A percentile compares a stretch with the other conserved stretches of the same genome.
Conservation (phyloP, 92 coral and sea anemone species). For the Muricea muricata region DNA sequence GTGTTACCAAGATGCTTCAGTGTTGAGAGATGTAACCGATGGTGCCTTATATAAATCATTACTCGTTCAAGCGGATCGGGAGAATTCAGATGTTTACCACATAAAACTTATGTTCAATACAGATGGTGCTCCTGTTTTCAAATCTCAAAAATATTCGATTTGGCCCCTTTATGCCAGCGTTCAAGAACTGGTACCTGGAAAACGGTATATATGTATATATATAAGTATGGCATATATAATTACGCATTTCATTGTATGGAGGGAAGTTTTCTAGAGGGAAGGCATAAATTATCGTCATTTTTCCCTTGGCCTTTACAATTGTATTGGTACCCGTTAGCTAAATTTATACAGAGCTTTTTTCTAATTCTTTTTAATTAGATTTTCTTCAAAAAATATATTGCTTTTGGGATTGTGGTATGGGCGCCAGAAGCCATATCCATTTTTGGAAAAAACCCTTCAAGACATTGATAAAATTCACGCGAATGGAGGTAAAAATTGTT, state of each 20-base stretch:
- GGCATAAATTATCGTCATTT: too few species aligned
- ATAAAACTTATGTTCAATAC: too few species aligned
- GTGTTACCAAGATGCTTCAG: conserved; percentile 32
- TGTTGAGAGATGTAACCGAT: conserved; percentile 62
- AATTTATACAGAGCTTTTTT: too few species aligned
- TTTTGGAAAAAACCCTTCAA: conserved; percentile 41
- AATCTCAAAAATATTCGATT: conserved; percentile 57
- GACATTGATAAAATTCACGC: conserved; percentile 34
- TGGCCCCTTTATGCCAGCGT: conserved; percentile 69
- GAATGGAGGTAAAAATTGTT: too few species aligned
- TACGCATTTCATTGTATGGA: too few species aligned
- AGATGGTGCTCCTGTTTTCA: too few species aligned
- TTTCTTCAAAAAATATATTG: conserved; percentile 48
- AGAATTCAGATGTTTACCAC: too few species aligned
- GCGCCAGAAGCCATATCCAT: conserved; percentile 49
- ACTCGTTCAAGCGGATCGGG: not conserved
- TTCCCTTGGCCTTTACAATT: too few species aligned
- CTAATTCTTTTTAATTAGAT: conserved; percentile 33
- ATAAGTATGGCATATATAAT: not conserved
- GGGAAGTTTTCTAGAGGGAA: too few species aligned
- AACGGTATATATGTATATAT: too few species aligned
- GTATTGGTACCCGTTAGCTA: too few species aligned
- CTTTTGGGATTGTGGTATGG: conserved; percentile 48
- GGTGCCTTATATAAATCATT: conserved; percentile 55
- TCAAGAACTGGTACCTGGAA: conserved; percentile 47